phyloP scores from a whole-genome alignment of 2,797 vertebrate genomes.

The Phoebastria nigripes region DNA sequence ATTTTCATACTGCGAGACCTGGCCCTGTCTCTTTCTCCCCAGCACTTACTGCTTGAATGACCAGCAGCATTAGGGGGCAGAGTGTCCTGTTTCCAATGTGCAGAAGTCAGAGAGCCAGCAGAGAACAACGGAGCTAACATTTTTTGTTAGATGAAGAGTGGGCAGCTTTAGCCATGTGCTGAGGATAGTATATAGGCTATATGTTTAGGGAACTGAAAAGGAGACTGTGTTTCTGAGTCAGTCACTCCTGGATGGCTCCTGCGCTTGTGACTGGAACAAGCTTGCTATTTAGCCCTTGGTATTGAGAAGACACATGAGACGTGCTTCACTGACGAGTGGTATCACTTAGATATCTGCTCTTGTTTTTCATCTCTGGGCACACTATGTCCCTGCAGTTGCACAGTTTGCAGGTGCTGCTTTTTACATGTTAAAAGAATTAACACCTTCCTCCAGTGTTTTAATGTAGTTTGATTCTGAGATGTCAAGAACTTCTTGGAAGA shows the following conservation, averaged over 20 bases:
- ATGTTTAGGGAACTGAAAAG: neutral
- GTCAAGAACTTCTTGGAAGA: slow-evolving; percentile 6
- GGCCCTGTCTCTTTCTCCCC: neutral
- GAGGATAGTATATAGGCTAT: neutral
- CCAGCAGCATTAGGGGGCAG: neutral
- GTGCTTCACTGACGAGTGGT: neutral
- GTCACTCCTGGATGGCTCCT: neutral
- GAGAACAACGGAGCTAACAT: neutral
- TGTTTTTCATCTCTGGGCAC: slow-evolving; percentile 24
- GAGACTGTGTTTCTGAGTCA: neutral
- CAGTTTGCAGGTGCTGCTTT: neutral
- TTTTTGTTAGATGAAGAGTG: neutral
- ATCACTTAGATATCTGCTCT: slow-evolving; percentile 22
- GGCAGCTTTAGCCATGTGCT: neutral
- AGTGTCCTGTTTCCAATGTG: neutral
- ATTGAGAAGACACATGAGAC: slow-evolving; percentile 40
- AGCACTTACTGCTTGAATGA: neutral
- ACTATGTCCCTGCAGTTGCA: neutral
- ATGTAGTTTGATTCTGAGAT: neutral
- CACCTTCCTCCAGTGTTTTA: neutral
- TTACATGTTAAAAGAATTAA: slow-evolving; percentile 4
- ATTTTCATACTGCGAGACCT: neutral
- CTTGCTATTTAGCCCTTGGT: slow-evolving; percentile 14
- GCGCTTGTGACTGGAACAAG: slow-evolving; percentile 31
- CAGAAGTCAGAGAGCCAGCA: neutral